A percentile compares a stretch with the other conserved stretches of the same genome.
Conservation (phyloP, 2,888 invertebrate species). For the Orthosia incerta region DNA sequence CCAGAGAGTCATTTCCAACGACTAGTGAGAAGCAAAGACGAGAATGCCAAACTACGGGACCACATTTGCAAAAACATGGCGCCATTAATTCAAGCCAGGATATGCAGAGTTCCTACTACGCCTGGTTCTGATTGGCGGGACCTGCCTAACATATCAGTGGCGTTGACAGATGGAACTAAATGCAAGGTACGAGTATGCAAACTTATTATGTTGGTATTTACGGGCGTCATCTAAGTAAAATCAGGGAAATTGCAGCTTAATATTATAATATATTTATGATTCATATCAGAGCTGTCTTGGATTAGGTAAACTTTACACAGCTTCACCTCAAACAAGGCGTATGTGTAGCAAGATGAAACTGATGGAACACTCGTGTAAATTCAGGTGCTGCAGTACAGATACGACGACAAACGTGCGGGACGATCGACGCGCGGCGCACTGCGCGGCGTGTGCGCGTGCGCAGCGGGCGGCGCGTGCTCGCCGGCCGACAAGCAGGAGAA, state of each 20-base stretch:
- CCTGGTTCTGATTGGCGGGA: slow-evolving; percentile 97
- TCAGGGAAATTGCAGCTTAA: background rate
- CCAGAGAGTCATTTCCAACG: slow-evolving; percentile 95
- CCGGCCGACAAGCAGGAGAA: slow-evolving; percentile 94
- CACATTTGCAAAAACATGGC: slow-evolving; percentile 97
- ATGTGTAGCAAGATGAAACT: background rate
- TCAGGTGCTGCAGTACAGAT: slow-evolving; percentile 87
- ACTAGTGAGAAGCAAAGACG: slow-evolving; percentile 92
- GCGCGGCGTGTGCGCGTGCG: slow-evolving; percentile 95
- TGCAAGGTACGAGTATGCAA: slow-evolving; percentile 88
- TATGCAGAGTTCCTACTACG: slow-evolving; percentile 93
- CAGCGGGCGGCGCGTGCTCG: slow-evolving; percentile 92
- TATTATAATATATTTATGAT: background rate
- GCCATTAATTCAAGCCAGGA: slow-evolving; percentile 94
- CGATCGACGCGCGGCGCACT: slow-evolving; percentile 84
- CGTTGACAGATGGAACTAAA: slow-evolving; percentile 93
- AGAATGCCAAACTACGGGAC: slow-evolving; percentile 92
- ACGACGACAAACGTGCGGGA: slow-evolving; percentile 88
- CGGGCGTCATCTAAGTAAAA: slow-evolving; percentile 1
- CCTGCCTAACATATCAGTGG: slow-evolving; percentile 94
- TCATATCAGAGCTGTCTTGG: background rate
- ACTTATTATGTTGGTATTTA: background rate
- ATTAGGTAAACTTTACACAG: background rate
- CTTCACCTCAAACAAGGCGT: background rate
- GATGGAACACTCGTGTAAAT: background rate